Base-by-base conservation (phyloP, 2,113 vertebrate species). In the Upupa epops region DNA sequence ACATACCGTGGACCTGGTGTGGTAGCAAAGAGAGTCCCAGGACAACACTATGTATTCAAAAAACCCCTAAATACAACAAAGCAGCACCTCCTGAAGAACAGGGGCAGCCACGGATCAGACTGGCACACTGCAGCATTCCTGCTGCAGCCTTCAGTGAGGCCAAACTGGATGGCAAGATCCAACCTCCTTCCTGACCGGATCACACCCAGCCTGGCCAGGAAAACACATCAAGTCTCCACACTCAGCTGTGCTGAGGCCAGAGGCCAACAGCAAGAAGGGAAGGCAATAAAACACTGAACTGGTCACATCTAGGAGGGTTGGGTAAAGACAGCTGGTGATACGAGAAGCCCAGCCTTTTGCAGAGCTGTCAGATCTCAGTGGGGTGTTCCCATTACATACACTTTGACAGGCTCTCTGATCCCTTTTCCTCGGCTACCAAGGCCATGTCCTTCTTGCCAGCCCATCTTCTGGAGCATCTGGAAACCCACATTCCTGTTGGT, bases 381-480 rank as follows among this genome's bases (percentile, higher is more conserved):
- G 42, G 7, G 64, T 28, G 45, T 48, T 88, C 71, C 75, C 61
- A 32, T 90, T 88, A 96, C 97, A 34, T 97, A 98, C 97, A 98
- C 95, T 72, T 98, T 97, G 6, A 99, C 98, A 1, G 99, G 99
- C 89, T 98, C 98, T 79, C 98, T 96, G 97, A 99, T 99, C 82
- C 99, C 99, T 73, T 98, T 98, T 40, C 99, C 98, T 0, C 98
- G 97, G 13, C 98, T 97, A 32, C 99, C 99, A 12, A 99, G 98
- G 48, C 99, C 99, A 1, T 98, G 98, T 6, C 99, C 99, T 86
- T 99, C 99, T 91, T 98, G 98, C 99, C 99, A 99, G 94, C 99
- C 99, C 99, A 99, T 99, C 97, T 98, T 99, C 98, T 99, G 99
- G 26, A 99, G 98, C 99, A 99, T 99, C 94, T 98, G 98, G 98